Percentiles rank a stretch among this genome's conserved stretches.
These are phyloP conservation scores for Myotis pilosus DNA, from an alignment of 2,797 vertebrate genomes.

Conservation along the genomic window DNA sequence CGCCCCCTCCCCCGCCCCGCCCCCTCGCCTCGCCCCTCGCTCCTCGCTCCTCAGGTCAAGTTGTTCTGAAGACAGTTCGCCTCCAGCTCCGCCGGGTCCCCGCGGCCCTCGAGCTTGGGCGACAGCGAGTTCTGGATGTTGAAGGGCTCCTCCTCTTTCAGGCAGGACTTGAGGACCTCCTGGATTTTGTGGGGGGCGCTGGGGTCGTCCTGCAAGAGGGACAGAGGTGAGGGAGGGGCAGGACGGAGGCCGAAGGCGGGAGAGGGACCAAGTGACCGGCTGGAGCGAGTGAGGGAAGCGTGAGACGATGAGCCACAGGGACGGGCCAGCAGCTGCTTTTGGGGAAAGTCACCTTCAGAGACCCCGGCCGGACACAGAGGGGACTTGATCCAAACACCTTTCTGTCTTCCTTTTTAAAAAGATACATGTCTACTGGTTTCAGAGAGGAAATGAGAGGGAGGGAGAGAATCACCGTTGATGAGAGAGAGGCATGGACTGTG, in stretches of 20 bases:
- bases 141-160: conserved; percentile 93
- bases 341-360: background rate
- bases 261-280: background rate
- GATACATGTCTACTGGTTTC: no score
- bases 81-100: conserved; percentile 90
- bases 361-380: background rate
- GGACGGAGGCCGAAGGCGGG: background rate
- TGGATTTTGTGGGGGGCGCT: conserved; percentile 95
- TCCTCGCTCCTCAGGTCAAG: conserved; percentile 88
- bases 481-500: no score
- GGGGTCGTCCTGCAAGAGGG: conserved; percentile 83
- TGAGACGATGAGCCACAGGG: background rate
- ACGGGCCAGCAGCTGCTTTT: background rate
- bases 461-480: no score
- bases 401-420: no score
- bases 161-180: conserved; percentile 94
- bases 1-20: background rate
- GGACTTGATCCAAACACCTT: no score
- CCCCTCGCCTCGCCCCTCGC: conserved; percentile 8
- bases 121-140: conserved; percentile 97
- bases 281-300: no score
- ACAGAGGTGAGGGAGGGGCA: background rate
- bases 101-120: conserved; percentile 94
- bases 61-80: conserved; percentile 98
- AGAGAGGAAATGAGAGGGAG: no score